A percentile compares a stretch with the other conserved stretches of the same genome.
phyloP scores from a whole-genome alignment of 2,113 vertebrate species.

The Ptilonorhynchus violaceus region DNA sequence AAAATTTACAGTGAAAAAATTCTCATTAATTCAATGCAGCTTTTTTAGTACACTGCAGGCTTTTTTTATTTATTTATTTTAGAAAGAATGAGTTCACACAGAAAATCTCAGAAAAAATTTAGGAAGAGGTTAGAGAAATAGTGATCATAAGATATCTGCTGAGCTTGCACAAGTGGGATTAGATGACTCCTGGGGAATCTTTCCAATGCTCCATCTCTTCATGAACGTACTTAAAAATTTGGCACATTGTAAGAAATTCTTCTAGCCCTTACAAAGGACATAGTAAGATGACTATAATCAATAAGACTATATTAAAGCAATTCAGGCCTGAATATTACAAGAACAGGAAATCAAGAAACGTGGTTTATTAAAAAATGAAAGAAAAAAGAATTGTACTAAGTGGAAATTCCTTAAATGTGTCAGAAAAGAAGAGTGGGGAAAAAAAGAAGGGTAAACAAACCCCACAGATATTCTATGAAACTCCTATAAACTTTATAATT shows the following conservation, averaged over 20 bases:
- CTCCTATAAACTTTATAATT: neutral
- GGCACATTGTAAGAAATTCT: neutral
- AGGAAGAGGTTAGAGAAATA: neutral
- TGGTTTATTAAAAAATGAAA: neutral
- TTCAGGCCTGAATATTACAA: neutral
- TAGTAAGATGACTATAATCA: neutral
- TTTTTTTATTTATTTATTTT: neutral
- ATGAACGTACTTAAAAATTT: neutral
- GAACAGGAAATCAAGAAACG: neutral
- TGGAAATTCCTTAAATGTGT: neutral
- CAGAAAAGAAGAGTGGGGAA: neutral
- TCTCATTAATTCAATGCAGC: neutral
- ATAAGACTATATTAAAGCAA: neutral
- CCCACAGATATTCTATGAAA: neutral
- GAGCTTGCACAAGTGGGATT: neutral
- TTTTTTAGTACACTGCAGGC: neutral
- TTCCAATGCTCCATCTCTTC: neutral
- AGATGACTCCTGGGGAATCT: neutral
- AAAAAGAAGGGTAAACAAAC: neutral
- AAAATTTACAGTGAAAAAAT: neutral
- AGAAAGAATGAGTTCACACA: neutral
- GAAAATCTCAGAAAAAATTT: neutral
- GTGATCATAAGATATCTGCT: neutral
- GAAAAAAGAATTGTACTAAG: neutral
- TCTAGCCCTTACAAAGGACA: neutral